phyloP scores from a whole-genome alignment of 2,888 invertebrate species.

The Limenitis camilla region DNA sequence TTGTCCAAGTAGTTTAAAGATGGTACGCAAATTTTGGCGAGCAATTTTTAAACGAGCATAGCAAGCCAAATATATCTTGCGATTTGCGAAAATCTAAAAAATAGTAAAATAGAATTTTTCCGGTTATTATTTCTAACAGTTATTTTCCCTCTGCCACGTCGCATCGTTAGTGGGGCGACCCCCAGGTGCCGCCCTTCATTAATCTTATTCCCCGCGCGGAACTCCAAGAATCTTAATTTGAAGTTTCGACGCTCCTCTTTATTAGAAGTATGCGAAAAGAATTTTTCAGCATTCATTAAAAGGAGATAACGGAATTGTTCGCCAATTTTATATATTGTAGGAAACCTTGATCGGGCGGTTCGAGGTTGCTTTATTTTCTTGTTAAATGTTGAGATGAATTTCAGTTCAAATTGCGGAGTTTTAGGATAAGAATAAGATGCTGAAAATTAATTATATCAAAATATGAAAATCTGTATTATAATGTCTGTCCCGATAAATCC shows the following conservation, averaged over 20 bases:
- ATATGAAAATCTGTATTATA: no score
- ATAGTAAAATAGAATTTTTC: constrained; percentile 30
- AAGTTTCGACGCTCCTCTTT: constrained; percentile 70
- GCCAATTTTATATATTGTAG: constrained; percentile 28
- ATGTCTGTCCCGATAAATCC: no score
- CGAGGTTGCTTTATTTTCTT: neutral
- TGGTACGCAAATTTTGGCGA: no score
- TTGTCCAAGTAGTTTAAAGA: no score
- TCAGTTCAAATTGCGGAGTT: neutral
- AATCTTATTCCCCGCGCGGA: constrained; percentile 66
- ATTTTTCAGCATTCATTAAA: constrained; percentile 66
- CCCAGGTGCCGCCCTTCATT: constrained; percentile 70
- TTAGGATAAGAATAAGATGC: neutral
- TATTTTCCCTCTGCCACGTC: constrained; percentile 47
- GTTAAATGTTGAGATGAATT: neutral
- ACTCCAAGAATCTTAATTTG: constrained; percentile 74
- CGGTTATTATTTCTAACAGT: constrained; percentile 56
- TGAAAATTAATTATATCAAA: neutral
- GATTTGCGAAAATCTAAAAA: no score
- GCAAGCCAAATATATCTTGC: no score
- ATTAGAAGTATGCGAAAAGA: constrained; percentile 72
- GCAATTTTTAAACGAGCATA: no score
- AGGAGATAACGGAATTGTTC: constrained; percentile 43
- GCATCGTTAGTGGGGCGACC: constrained; percentile 52
- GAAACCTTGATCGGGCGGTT: constrained; percentile 6